Base-by-base conservation (phyloP, 2,888 invertebrate genomes). In the Scaptomyza parva region DNA sequence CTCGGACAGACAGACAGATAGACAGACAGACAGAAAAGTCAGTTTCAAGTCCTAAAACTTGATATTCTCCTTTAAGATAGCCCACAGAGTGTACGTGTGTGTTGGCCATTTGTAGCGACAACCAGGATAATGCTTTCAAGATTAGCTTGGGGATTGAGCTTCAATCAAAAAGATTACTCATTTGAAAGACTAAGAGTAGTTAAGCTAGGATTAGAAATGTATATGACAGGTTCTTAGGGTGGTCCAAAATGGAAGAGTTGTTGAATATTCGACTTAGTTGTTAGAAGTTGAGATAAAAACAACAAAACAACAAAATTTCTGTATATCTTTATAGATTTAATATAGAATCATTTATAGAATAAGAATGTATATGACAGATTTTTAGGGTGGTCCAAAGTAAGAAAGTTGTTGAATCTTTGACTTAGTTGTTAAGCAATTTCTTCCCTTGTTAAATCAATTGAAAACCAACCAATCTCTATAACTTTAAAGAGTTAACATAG, bases 71-170 rank as follows among this genome's bases (percentile, higher is more conserved):
- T 52, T 28, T 11, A 39, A 37, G 62, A 57, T 14, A 12, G 24
- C 24, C 5, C 7, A n/a, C n/a, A n/a, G 45, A 12, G 2, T 17
- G 44, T 24, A 12, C 17, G 40, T 22, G 86, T 83, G 6, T n/a
- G 40, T n/a, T 4, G 68, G 87, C 70, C 82, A 70, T 85, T 86
- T 87, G 82, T 82, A 87, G 82, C 85, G 85, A 85, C 85, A 82
- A 86, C 64, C 57, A 24, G 54, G 33, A 47, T 72, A 51, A 55
- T 39, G 18, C 45, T n/a, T 39, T 12, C 14, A 43, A 61, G 61
- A 76, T 65, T 65, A 57, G 60, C 7, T n/a, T n/a, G n/a, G 41
- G 28, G 37, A 26, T 28, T 40, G 18, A 26, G 30, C 7, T 18
- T 9, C 24, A n/a, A 47, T 47, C 6, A 33, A 17, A 50, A 43